Evolutionary conservation across 2,113 vertebrate genomes (phyloP), one percentile per base, ranked within the genome.

Genomic region (Mastomys coucha): DNA sequence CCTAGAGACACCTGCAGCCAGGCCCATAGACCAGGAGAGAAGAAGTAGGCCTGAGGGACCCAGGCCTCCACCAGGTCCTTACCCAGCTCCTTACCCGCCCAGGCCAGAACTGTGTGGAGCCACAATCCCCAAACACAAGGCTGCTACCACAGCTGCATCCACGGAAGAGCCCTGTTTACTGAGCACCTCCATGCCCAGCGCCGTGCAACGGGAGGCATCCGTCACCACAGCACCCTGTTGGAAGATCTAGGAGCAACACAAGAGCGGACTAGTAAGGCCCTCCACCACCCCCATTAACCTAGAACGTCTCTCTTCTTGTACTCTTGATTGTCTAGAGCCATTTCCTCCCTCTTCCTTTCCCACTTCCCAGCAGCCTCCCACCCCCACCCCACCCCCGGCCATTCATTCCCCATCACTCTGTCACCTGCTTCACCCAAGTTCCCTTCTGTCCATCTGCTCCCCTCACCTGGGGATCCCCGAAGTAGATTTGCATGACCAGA

Each of bases 401-500:
- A 49, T 22, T 63, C 72, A 76, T 14, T 76, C 53, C 72, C 89
- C 92, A 76, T 0, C 0, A n/a, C 45, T 65, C 36, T 4, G 69
- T 87, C 56, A 69, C 58, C 73, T 53, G 17, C 0, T 0, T 73
- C 97, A 96, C 95, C 99, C 99, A 99, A 28, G 65, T 58, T 51
- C 94, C 11, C 96, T 8, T 7, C 33, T 81, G 56, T 63, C 2
- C 0, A 53, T 78, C 39, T 36, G 13, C 31, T 31, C 19, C 51
- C 73, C 84, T 98, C 97, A 99, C 99, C 99, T 99, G 99, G 67
- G 99, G 99, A 96, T 99, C 99, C 87, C 99, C 99, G 88, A 99
- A 99, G 98, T 99, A 99, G 98, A 99, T 99, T 98, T 99, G 99
- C 99, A 99, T 99, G 96, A 99, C 99, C 63, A 99, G 99, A 19